phyloP scores from a whole-genome alignment of 2,888 invertebrate genomes.

The Beris chalybata region DNA sequence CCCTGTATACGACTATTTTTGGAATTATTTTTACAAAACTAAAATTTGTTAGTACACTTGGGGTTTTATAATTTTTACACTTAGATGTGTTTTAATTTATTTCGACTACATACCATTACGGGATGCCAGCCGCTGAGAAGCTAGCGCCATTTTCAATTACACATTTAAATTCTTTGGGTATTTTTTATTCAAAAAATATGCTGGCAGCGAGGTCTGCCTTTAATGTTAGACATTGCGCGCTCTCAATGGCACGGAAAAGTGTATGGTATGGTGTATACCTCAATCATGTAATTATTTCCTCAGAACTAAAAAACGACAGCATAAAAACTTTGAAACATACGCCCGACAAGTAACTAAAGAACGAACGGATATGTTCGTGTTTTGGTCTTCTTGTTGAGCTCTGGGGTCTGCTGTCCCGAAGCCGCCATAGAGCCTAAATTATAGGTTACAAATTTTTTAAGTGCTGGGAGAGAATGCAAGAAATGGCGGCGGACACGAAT shows the following conservation, averaged over 20 bases:
- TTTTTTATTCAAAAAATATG: constrained; percentile 17
- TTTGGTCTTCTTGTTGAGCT: constrained; percentile 16
- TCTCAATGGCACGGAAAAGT: constrained; percentile 17
- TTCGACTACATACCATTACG: too few relatives aligned
- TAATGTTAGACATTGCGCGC: constrained; percentile 29
- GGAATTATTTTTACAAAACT: too few relatives aligned
- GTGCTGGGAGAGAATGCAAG: constrained; percentile 37
- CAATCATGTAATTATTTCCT: constrained; percentile 57
- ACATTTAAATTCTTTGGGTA: constrained; percentile 36
- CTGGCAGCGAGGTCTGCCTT: constrained; percentile 12
- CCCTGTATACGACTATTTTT: too few relatives aligned
- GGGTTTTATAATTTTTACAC: too few relatives aligned
- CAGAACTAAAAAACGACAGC: constrained; percentile 40
- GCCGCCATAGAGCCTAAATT: constrained; percentile 23
- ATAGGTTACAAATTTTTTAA: constrained; percentile 35
- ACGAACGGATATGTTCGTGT: constrained; percentile 30
- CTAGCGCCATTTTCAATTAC: constrained; percentile 44
- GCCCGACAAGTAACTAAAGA: constrained; percentile 18
- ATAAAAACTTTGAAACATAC: constrained; percentile 17
- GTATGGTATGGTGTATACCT: constrained; percentile 45
- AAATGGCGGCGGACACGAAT: constrained; percentile 38
- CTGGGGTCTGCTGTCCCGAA: constrained; percentile 3
- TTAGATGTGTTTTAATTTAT: too few relatives aligned
- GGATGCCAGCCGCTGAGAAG: constrained; percentile 22
- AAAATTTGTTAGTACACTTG: too few relatives aligned